Evolutionary conservation across 2,113 vertebrate species (phyloP).

Genomic region (Spheniscus mendiculus): DNA sequence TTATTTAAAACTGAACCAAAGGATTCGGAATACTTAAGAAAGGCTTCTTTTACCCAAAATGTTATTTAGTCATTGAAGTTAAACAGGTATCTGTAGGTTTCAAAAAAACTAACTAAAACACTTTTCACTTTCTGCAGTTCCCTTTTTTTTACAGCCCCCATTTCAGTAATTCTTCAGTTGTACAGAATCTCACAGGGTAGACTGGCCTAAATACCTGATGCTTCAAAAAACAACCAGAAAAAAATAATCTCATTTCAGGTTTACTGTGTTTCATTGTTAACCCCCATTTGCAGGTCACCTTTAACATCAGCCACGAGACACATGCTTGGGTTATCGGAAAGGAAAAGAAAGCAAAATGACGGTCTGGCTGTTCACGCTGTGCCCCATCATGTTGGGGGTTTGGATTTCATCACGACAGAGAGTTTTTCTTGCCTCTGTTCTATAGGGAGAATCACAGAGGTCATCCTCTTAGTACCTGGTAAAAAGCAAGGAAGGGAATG

Average conservation of each 20-base stretch:
- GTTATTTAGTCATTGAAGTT: not conserved
- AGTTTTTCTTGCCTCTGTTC: constrained; percentile 47
- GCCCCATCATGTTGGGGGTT: constrained; percentile 9
- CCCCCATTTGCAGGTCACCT: constrained; percentile 40
- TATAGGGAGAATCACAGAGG: constrained; percentile 25
- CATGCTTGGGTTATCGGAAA: constrained; percentile 22
- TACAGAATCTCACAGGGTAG: not conserved
- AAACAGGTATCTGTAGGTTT: too few relatives aligned
- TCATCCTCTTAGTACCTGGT: not conserved
- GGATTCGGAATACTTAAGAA: not conserved
- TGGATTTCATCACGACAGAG: constrained; percentile 50
- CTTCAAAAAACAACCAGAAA: not conserved
- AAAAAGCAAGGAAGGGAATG: constrained; percentile 46
- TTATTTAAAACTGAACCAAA: constrained; percentile 8
- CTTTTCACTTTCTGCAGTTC: not conserved
- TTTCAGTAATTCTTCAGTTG: not conserved
- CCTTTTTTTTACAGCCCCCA: fast-evolving
- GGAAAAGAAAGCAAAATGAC: constrained; percentile 26
- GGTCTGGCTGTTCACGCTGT: not conserved
- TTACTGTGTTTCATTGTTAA: constrained; percentile 42
- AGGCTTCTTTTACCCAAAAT: not conserved
- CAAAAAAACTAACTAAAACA: not conserved
- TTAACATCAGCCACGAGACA: constrained; percentile 12
- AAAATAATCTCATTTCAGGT: constrained; percentile 5
- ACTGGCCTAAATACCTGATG: not conserved